These are phyloP conservation scores for Sinhomidia bicolor DNA, from an alignment of 2,888 invertebrate species.

Conservation along the genomic window DNA sequence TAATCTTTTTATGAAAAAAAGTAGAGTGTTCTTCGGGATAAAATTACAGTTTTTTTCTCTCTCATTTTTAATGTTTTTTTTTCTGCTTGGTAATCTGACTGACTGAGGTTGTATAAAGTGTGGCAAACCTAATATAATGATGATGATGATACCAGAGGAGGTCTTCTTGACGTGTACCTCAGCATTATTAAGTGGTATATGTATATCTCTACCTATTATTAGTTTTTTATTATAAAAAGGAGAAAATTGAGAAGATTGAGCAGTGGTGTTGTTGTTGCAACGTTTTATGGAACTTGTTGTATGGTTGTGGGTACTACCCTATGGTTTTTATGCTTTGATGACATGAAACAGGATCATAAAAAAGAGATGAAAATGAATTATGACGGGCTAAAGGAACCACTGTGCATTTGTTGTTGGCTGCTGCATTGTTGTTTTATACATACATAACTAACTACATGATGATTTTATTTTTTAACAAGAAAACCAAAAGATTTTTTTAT, in stretches of 20 bases:
- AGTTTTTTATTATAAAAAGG: background rate
- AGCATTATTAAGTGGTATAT: background rate
- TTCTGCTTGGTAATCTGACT: too few species aligned
- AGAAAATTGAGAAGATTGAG: background rate
- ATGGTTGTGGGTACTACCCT: background rate
- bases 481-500: constrained; percentile 32
- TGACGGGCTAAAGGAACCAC: background rate
- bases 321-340: constrained; percentile 44
- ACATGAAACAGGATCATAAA: constrained; percentile 54
- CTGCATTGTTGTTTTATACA: background rate
- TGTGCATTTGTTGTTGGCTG: background rate
- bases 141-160: background rate
- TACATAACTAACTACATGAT: background rate
- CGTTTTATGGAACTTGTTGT: background rate
- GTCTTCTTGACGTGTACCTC: background rate
- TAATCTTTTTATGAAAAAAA: too few species aligned
- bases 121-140: too few species aligned
- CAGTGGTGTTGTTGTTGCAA: background rate
- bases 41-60: constrained; percentile 46
- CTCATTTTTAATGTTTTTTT: background rate
- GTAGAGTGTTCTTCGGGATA: constrained; percentile 28
- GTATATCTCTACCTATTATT: too few species aligned
- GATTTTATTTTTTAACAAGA: constrained; percentile 10
- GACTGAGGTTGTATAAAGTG: too few species aligned
- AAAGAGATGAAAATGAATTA: constrained; percentile 35